phyloP scores from a whole-genome alignment of 2,113 vertebrate genomes.

The Mesembrinibis cayennensis region DNA sequence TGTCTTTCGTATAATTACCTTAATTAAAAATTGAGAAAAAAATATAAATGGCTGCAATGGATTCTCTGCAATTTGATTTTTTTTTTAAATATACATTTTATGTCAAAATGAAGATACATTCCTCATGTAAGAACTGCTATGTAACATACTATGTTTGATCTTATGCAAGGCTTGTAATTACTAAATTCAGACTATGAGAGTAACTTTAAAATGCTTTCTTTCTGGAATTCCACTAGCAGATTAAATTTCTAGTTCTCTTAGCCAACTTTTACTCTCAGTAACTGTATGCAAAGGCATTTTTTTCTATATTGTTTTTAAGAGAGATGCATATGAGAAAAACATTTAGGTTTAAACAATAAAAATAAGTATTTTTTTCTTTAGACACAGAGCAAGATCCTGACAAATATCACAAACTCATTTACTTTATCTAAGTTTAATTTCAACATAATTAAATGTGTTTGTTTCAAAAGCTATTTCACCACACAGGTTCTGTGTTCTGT shows the following conservation, averaged over 20 bases:
- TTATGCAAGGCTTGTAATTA: neutral
- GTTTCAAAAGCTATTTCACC: neutral
- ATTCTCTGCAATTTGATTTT: neutral
- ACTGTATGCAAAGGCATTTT: neutral
- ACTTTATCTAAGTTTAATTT: neutral
- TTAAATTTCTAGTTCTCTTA: neutral
- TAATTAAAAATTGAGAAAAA: neutral
- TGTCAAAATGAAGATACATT: neutral
- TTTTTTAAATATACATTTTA: neutral
- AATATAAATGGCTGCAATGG: neutral
- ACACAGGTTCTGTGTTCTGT: neutral
- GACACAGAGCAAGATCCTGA: neutral
- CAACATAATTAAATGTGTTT: neutral
- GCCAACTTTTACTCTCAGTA: neutral
- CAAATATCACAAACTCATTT: neutral
- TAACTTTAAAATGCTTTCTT: neutral
- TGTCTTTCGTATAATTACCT: neutral
- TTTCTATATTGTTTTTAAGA: neutral
- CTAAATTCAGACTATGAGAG: neutral
- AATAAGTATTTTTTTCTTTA: neutral
- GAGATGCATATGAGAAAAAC: neutral
- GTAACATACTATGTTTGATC: neutral
- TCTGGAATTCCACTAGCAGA: neutral
- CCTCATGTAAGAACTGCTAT: neutral
- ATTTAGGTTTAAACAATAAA: neutral